Evolutionary conservation across 2,113 vertebrate species (phyloP).

Genomic region (Platycercus adscitus): DNA sequence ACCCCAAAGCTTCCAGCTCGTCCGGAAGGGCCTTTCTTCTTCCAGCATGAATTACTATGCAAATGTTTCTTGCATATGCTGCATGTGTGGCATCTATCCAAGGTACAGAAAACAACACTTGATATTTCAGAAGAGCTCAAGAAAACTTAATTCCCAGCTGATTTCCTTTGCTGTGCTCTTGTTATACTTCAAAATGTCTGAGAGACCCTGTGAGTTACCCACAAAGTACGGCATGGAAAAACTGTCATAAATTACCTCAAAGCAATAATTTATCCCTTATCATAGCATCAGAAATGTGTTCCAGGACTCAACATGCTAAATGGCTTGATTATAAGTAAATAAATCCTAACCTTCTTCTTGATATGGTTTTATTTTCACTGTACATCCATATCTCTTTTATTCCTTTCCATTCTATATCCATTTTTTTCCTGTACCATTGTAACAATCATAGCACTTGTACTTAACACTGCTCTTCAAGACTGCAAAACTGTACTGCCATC

Average conservation of each 20-base stretch:
- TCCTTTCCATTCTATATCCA: background rate
- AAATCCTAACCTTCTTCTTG: background rate
- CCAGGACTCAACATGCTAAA: background rate
- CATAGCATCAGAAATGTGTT: background rate
- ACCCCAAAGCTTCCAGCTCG: background rate
- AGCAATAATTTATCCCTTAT: background rate
- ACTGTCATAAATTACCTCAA: background rate
- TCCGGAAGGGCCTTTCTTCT: constrained; percentile 11
- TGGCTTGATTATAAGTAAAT: background rate
- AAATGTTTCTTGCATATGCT: constrained; percentile 23
- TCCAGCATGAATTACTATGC: background rate
- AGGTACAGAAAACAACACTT: background rate
- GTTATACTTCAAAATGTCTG: background rate
- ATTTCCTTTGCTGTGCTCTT: constrained; percentile 19
- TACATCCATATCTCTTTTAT: background rate
- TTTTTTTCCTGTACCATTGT: background rate
- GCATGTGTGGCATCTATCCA: background rate
- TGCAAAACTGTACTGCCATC: background rate
- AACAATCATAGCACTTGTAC: background rate
- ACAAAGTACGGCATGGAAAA: background rate
- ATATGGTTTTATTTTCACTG: background rate
- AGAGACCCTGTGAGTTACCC: background rate
- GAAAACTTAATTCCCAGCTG: background rate
- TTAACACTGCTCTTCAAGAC: background rate
- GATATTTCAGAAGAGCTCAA: background rate